Conservation (phyloP, 2,113 vertebrate species). For the Aegithalos caudatus region DNA sequence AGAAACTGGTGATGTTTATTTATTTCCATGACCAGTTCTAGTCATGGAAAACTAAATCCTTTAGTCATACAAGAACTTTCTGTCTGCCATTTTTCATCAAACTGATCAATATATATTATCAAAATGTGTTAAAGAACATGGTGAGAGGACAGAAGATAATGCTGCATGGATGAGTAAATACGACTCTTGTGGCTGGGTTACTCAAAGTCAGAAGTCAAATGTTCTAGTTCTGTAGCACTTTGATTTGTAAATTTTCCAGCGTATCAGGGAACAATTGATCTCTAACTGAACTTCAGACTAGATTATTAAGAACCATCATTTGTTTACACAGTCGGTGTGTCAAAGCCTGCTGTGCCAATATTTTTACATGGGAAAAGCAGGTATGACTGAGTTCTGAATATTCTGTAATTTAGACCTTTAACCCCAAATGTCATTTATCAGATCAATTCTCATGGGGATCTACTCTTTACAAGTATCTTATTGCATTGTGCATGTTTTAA, state of each 20-base stretch:
- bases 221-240: not conserved
- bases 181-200: not conserved
- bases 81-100: not conserved
- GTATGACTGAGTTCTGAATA: not conserved
- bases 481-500: not conserved
- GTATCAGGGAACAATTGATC: not conserved
- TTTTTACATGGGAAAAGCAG: not conserved
- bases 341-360: not conserved
- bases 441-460: not conserved
- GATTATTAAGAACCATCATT: not conserved
- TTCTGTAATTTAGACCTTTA: not conserved
- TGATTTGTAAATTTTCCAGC: not conserved
- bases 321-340: slow-evolving; percentile 10
- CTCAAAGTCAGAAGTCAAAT: not conserved
- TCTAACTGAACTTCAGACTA: slow-evolving; percentile 10
- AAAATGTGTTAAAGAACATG: rapidly evolving
- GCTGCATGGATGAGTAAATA: not conserved
- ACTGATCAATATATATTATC: not conserved
- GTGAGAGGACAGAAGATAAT: not conserved
- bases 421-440: not conserved
- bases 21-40: not conserved
- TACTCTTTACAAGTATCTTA: not conserved
- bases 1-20: no score
- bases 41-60: not conserved
- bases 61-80: not conserved